phyloP scores from a whole-genome alignment of 1,140 invertebrate genomes.

The Procambarus virginalis region DNA sequence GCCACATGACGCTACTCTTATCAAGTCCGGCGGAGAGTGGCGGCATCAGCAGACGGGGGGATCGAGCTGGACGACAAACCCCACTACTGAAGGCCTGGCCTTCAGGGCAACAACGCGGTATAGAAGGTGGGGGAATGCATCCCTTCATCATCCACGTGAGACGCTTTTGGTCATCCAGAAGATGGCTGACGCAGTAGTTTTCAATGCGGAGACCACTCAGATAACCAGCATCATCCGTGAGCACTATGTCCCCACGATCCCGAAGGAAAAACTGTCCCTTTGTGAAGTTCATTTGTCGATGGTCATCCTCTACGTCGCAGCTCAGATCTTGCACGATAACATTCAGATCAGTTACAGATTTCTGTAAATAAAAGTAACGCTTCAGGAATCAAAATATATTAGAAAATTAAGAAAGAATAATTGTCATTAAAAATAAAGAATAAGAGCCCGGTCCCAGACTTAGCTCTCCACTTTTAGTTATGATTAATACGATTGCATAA shows the following conservation, averaged over 20 bases:
- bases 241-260: slow-evolving; percentile 22
- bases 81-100: slow-evolving; percentile 24
- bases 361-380: neutral
- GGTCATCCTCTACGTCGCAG: neutral
- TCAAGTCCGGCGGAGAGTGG: neutral
- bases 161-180: neutral
- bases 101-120: slow-evolving; percentile 38
- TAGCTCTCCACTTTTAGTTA: no score
- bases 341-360: neutral
- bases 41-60: slow-evolving; percentile 7
- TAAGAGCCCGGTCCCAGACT: no score
- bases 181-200: slow-evolving; percentile 23
- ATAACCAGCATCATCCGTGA: neutral
- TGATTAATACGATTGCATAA: no score
- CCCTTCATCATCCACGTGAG: slow-evolving; percentile 23
- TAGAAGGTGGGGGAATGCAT: slow-evolving; percentile 19
- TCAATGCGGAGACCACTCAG: slow-evolving; percentile 26
- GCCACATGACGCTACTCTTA: neutral
- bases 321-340: slow-evolving; percentile 20
- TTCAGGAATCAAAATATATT: no score
- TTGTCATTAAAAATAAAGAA: no score
- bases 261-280: slow-evolving; percentile 26
- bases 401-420: no score
- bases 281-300: slow-evolving; percentile 20
- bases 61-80: neutral